Base-by-base conservation (phyloP, 2,888 invertebrate species). In the Catotricha subobsoleta region DNA sequence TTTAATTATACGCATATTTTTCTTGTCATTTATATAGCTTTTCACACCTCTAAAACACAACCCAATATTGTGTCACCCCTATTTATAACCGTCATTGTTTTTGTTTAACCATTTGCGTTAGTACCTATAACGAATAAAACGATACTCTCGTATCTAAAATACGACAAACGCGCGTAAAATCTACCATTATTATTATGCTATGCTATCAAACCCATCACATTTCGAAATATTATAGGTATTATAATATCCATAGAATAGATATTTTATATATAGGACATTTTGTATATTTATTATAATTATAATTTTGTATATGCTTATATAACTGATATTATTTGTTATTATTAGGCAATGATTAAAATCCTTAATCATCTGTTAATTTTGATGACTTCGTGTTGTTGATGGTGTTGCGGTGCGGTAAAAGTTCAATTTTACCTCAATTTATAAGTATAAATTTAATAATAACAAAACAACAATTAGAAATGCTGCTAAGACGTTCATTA, bases 291-390 rank as follows among this genome's bases (percentile, higher is more conserved):
- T n/a, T n/a, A n/a, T n/a, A n/a, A n/a, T n/a, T n/a, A n/a, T n/a
- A n/a, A n/a, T n/a, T n/a, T n/a, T n/a, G n/a, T n/a, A n/a, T n/a
- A n/a, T n/a, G 6, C 10, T 10, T 25, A 25, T 25, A 25, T 10
- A 25, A 25, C 6, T 10, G 10, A 8, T 25, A 25, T 8, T 15
- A 12, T 36, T 36, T 36, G 6, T n/a, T 36, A 36, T 36, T 36
- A 36, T 36, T 36, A 23, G 15, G 36, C 36, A 36, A 36, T 36
- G 36, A 36, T 36, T 36, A n/a, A 36, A 36, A 36, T 36, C 36
- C 36, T 36, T 36, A 36, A 36, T 36, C 36, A 36, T 36, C 36
- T 36, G 36, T 36, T 36, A 36, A 36, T 36, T 36, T 36, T 36
- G 36, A 36, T 36, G 36, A 23, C 23, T 36, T 36, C 13, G 13